Conservation (phyloP, 2,797 vertebrate genomes). For the Luscinia luscinia region DNA sequence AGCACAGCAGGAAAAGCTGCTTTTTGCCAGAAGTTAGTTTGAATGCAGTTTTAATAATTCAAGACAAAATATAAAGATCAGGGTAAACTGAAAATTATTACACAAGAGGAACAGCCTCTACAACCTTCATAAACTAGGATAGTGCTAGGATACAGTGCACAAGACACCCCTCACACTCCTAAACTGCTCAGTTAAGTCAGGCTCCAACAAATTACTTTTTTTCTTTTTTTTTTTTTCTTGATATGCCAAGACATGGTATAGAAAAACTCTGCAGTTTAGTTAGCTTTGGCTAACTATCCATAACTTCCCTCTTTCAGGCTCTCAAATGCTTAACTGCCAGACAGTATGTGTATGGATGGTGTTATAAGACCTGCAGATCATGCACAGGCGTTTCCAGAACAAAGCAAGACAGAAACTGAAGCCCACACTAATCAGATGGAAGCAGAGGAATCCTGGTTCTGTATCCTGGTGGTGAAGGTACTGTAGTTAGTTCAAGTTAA, state of each 20-base stretch:
- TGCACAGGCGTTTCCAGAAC: background rate
- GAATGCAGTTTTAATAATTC: background rate
- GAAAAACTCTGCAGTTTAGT: background rate
- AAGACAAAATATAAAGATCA: background rate
- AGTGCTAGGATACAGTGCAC: background rate
- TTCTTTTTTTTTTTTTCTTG: background rate
- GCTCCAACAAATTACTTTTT: background rate
- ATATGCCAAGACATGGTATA: background rate
- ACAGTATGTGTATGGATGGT: rapidly evolving
- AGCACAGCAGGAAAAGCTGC: background rate
- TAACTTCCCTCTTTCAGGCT: background rate
- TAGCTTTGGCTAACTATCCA: background rate
- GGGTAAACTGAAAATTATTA: background rate
- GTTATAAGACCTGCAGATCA: background rate
- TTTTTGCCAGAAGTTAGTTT: background rate
- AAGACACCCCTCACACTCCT: rapidly evolving
- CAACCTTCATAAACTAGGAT: background rate
- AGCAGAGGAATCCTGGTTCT: background rate
- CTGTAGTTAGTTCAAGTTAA: background rate
- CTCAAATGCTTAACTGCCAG: background rate
- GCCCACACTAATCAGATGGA: background rate
- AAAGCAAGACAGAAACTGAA: background rate
- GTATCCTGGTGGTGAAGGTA: background rate
- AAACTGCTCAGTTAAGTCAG: background rate
- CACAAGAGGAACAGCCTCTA: background rate